Conservation (phyloP, 2,888 invertebrate species). For the Napeogenes sylphis region DNA sequence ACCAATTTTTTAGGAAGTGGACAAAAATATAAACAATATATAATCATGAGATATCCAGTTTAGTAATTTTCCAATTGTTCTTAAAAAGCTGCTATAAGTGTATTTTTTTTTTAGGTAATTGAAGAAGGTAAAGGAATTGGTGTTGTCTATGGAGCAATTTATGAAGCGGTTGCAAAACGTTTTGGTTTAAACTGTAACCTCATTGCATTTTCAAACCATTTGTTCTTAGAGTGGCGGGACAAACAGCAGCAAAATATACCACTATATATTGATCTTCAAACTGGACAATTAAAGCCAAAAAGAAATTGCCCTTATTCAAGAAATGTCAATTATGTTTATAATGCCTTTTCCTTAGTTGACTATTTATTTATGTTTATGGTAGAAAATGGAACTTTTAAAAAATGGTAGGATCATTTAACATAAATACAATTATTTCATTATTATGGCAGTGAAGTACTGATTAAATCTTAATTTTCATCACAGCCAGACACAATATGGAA, state of each 20-base stretch:
- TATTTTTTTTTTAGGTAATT: conserved; percentile 42
- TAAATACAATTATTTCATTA: not conserved
- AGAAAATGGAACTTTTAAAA: conserved; percentile 45
- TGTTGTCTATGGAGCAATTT: conserved; percentile 48
- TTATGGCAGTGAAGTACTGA: not conserved
- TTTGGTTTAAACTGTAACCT: conserved; percentile 53
- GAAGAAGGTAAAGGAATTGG: conserved; percentile 43
- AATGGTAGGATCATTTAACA: conserved; percentile 41
- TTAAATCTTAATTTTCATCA: not conserved
- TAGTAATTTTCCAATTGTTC: no score
- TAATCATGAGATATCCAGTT: no score
- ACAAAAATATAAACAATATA: no score
- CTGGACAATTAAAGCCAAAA: conserved; percentile 45
- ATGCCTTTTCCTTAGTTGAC: conserved; percentile 46
- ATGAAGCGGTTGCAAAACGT: conserved; percentile 51
- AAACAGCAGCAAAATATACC: conserved; percentile 20
- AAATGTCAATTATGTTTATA: conserved; percentile 36
- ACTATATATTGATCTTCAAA: conserved; percentile 45
- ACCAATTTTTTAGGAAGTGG: no score
- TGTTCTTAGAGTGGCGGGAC: conserved; percentile 55
- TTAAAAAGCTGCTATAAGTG: no score
- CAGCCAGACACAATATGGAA: conserved; percentile 51
- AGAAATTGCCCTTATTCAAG: conserved; percentile 49
- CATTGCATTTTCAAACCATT: conserved; percentile 55
- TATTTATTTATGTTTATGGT: conserved; percentile 45